Evolutionary conservation across 1,140 invertebrate species (phyloP), one percentile per base, ranked within the genome.

Genomic region (Cydia fagiglandana): DNA sequence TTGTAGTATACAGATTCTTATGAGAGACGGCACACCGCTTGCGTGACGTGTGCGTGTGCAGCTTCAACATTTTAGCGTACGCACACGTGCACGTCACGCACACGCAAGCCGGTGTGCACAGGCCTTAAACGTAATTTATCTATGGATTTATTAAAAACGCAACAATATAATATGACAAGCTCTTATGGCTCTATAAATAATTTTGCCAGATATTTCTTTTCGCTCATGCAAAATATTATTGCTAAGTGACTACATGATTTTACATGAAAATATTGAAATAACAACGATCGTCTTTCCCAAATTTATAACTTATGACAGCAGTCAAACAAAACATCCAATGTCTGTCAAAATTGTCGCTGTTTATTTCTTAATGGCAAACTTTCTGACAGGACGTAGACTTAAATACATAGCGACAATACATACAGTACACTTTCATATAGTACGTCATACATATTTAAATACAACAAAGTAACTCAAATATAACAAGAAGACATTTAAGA

Each of bases 401-500:
- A 34, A 7, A 68, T 38, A 41, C 34, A 38, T 66, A 66, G 64
- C 28, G 24, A 66, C 6, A 30, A 30, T 64, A 24, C 12, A 17
- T 6, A 66, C 64, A 24, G 24, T 24, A 24, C 24, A 24, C 1
- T 24, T 24, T 1, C 24, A 24, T 24, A 24, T 2, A 24, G 24
- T 24, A 61, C 56, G 20, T 9, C 56, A 61, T n/a, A 12, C 13
- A 15, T 70, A 38, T 70, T 70, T 38, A 41, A 38, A 70, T 20
- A 34, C 56, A 24, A 61, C 20, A 24, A 61, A 61, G 20, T 24
- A 61, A 56, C 53, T 56, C n/a, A 56, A 50, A 56, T 70, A 76
- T 76, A 75, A 80, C 80, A 66, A 75, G 76, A 75, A 77, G 76
- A 77, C 76, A 78, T 75, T 78, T 80, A 79, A 74, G 73, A 74